Base-by-base conservation (phyloP, 37 sponge, comb jelly and placozoan genomes). In the Sycon ciliatum region DNA sequence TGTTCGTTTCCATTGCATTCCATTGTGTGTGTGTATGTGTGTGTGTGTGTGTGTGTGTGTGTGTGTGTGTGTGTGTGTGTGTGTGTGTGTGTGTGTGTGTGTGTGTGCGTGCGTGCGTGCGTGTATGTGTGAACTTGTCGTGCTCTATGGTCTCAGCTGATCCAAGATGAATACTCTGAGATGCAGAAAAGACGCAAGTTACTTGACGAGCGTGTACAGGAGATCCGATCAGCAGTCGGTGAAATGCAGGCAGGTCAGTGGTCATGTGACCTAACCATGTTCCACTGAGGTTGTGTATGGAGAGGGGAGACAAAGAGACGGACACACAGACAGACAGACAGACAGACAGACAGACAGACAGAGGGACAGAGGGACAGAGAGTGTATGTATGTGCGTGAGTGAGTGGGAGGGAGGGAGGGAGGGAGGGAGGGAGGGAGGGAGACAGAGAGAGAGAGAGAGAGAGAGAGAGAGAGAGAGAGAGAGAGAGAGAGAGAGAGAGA, bases 71-170 rank as follows among this genome's bases (percentile, higher is more conserved):
- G 49, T 42, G 49, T 42, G 49, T 42, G 49, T 42, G 49, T 42
- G 49, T 42, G 49, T 42, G 49, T 42, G 49, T 42, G 49, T 42
- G 49, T 42, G 49, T 42, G 49, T 42, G 49, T 42, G 49, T 42
- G 49, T 42, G 49, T 42, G 49, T 42, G 49, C 13, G 49, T 42
- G 49, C n/a, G n/a, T n/a, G n/a, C n/a, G n/a, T n/a, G n/a, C n/a
- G n/a, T n/a, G n/a, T n/a, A n/a, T n/a, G n/a, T n/a, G n/a, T n/a
- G n/a, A n/a, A n/a, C n/a, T n/a, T n/a, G n/a, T n/a, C n/a, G n/a
- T n/a, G n/a, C n/a, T n/a, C n/a, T n/a, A n/a, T n/a, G n/a, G n/a
- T 60, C 9, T 60, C 16, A 60, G 63, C 32, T 60, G 63, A 60
- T 60, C 22, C 16, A 9, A 11, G 63, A 60, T 28, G 63, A 60